Evolutionary conservation across 2,113 vertebrate genomes (phyloP).

Genomic region (Scolopax mira): DNA sequence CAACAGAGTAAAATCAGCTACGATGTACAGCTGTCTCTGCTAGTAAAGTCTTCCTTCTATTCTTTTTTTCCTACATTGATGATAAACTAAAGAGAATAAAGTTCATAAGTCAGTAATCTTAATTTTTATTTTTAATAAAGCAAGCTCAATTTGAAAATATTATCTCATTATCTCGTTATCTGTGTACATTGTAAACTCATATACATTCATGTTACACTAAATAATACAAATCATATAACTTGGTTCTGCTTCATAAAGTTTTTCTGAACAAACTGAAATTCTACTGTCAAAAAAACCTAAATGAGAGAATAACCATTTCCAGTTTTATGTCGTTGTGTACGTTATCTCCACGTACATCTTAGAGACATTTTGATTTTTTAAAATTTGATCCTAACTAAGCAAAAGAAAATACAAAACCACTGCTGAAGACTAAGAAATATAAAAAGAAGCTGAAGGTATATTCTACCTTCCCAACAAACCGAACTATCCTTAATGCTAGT

Average conservation of each 20-base stretch:
- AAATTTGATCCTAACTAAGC: not conserved
- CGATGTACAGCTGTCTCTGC: not conserved
- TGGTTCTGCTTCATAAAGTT: not conserved
- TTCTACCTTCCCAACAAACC: not conserved
- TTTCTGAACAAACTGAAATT: not conserved
- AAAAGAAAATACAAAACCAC: not conserved
- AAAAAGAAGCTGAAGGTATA: not conserved
- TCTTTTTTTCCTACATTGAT: not conserved
- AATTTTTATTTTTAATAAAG: not conserved
- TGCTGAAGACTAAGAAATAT: not conserved
- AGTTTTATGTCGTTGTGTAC: not conserved
- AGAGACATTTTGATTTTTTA: not conserved
- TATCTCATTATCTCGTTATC: not conserved
- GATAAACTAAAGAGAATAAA: accelerated
- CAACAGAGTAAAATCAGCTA: not conserved
- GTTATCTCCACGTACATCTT: not conserved
- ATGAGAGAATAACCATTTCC: not conserved
- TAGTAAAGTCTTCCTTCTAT: not conserved
- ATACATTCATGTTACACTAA: not conserved
- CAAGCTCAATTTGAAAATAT: not conserved
- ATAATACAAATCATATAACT: not conserved
- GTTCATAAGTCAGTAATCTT: not conserved
- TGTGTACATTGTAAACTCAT: not conserved
- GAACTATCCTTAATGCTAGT: not conserved
- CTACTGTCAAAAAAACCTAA: not conserved